Evolutionary conservation across 2,797 vertebrate genomes (phyloP), one percentile per base, ranked within the genome.

Genomic region (Bryconaethiops microstoma): DNA sequence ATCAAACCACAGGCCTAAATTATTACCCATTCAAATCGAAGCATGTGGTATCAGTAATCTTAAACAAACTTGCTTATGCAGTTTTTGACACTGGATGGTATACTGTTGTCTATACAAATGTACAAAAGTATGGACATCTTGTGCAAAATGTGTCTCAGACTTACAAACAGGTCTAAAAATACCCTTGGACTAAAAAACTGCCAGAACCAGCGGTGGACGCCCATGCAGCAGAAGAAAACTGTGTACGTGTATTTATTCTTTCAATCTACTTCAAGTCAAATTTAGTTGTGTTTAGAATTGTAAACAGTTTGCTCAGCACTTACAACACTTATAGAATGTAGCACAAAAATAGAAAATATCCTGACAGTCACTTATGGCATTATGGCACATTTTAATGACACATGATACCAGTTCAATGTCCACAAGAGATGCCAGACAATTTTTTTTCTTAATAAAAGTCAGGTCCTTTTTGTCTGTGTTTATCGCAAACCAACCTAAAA

Each of bases 341-440:
- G 45, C 16, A 14, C 1, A 52, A 6, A 25, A 52, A 25, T 12
- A 45, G 65, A 52, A 45, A 52, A 70, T 50, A 29, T 52, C 68
- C n/a, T 71, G 21, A 52, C 45, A 70, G 10, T 25, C 48, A 71
- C 48, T 50, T 29, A 7, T 29, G 65, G 42, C 48, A 16, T 52
- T 71, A 71, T 71, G 68, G 45, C 23, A 52, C 14, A 29, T 69
- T 50, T 29, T 29, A 52, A 19, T 68, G 39, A 68, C n/a, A 60
- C 19, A 13, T 68, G 35, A 45, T 68, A 13, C 10, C 23, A 25
- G 19, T 39, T 64, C 35, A 64, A 16, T 45, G 65, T 45, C 21
- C 40, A 45, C 65, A 68, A n/a, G 12, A 40, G n/a, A 12, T n/a
- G 40, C 65, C 40, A 68, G 65, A 21, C 5, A 40, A n/a, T 35